Evolutionary conservation across 2,113 vertebrate species (phyloP).

Genomic region (Bufo bufo): DNA sequence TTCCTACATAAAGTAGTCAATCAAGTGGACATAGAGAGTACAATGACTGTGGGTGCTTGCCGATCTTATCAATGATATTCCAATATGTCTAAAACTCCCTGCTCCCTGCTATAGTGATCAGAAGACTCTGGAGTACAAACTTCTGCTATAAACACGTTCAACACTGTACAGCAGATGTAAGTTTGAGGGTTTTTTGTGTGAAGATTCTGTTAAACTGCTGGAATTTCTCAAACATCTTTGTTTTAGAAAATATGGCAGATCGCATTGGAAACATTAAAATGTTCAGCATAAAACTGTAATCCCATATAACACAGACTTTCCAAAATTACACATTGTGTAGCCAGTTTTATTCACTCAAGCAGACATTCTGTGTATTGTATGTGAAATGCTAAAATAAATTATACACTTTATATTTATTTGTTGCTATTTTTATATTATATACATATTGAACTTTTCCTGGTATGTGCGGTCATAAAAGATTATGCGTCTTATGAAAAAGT

Average conservation of each 20-base stretch:
- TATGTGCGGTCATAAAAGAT: constrained; percentile 27
- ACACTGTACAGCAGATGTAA: not conserved
- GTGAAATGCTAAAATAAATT: not conserved
- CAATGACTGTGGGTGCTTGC: too few species aligned
- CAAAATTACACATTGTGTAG: constrained; percentile 24
- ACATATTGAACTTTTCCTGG: constrained; percentile 13
- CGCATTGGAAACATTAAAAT: not conserved
- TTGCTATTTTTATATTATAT: not conserved
- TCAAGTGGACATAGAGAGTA: too few species aligned
- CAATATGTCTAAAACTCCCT: too few species aligned
- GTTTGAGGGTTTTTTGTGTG: not conserved
- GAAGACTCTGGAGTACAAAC: not conserved
- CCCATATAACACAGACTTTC: not conserved
- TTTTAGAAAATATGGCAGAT: not conserved
- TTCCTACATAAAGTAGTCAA: too few species aligned
- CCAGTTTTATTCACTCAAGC: not conserved
- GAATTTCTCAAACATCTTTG: not conserved
- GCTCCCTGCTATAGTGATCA: too few species aligned
- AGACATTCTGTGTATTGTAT: not conserved
- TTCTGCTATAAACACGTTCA: not conserved
- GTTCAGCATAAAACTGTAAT: constrained; percentile 5
- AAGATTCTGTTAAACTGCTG: not conserved
- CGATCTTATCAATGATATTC: too few species aligned
- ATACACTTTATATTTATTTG: constrained; percentile 7
- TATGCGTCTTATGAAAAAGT: not conserved